Conservation (phyloP, 2,888 invertebrate genomes). For the Odontothrips loti region DNA sequence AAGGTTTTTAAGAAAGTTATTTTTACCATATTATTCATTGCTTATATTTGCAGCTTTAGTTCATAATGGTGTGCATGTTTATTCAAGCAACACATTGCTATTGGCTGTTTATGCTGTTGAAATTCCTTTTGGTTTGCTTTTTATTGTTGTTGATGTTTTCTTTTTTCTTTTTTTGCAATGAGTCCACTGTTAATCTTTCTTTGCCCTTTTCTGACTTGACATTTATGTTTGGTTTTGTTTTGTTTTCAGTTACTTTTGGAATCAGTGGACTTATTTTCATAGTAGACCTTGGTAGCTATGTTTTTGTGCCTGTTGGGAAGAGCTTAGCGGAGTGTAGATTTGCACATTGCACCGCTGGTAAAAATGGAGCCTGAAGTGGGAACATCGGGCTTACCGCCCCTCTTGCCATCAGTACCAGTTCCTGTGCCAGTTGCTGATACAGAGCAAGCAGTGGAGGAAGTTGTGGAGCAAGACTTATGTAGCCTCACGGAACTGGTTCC, state of each 20-base stretch:
- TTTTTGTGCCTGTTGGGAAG: neutral
- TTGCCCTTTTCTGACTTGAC: neutral
- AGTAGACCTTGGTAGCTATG: constrained; percentile 10
- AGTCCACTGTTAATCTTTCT: neutral
- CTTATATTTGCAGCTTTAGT: no score
- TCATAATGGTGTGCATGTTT: no score
- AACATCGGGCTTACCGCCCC: neutral
- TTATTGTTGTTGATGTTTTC: no score
- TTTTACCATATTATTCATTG: no score
- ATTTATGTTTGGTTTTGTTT: neutral
- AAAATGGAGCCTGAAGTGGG: constrained; percentile 11
- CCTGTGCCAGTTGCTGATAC: neutral
- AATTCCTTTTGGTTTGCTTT: no score
- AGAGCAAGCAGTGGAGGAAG: neutral
- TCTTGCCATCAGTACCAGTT: neutral
- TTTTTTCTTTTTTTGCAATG: neutral
- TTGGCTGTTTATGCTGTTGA: no score
- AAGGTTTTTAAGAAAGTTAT: no score
- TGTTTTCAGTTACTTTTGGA: constrained; percentile 9
- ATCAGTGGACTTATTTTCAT: neutral
- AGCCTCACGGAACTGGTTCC: constrained; percentile 9
- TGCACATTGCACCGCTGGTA: neutral
- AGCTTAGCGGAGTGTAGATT: neutral
- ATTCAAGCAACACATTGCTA: no score
- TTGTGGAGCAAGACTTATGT: constrained; percentile 2